phyloP scores from a whole-genome alignment of 2,797 vertebrate species.

The Natrix natrix region DNA sequence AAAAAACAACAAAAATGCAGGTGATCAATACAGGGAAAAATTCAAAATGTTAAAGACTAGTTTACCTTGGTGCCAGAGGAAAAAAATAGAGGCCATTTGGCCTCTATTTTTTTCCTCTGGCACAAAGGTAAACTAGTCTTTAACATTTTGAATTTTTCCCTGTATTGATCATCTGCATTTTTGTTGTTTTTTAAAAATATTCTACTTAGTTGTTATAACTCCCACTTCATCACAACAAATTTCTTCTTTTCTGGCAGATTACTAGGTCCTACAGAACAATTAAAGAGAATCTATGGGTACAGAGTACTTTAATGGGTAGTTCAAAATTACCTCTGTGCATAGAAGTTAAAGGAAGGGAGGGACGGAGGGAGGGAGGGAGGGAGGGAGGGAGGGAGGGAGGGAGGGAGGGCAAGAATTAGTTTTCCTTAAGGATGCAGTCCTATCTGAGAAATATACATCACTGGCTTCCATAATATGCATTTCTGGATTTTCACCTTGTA shows the following conservation, averaged over 20 bases:
- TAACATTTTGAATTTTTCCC: too few relatives aligned
- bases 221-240: not conserved
- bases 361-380: too few relatives aligned
- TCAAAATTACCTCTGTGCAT: not conserved
- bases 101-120: too few relatives aligned
- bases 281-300: not conserved
- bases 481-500: not conserved
- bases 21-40: too few relatives aligned
- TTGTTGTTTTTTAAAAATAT: not conserved
- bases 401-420: not conserved
- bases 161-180: too few relatives aligned
- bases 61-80: too few relatives aligned
- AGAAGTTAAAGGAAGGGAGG: not conserved
- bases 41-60: too few relatives aligned
- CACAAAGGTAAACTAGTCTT: too few relatives aligned
- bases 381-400: too few relatives aligned
- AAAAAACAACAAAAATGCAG: too few relatives aligned
- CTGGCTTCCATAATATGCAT: not conserved
- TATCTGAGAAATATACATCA: not conserved
- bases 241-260: not conserved
- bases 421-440: not conserved
- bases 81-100: too few relatives aligned
- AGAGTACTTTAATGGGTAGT: not conserved
- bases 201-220: not conserved
- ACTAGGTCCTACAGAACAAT: not conserved